phyloP scores from a whole-genome alignment of 2,888 invertebrate genomes.

The Microchrysa polita region DNA sequence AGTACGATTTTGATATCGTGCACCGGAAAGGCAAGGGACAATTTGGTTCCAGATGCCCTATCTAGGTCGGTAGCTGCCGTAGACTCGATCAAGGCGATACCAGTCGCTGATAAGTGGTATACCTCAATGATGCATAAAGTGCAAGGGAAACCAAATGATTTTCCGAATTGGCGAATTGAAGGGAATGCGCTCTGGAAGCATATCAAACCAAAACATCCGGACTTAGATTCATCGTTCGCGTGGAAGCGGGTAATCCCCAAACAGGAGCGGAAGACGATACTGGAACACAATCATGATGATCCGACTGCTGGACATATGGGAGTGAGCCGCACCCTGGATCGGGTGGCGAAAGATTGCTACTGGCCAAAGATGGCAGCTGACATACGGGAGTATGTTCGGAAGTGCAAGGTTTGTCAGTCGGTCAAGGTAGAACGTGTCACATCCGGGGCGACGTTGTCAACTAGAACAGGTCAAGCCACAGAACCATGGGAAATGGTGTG shows the following conservation, averaged over 20 bases:
- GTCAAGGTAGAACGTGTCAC: too few relatives aligned
- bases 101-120: not conserved
- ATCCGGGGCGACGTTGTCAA: too few relatives aligned
- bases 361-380: not conserved
- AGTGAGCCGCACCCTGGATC: not conserved
- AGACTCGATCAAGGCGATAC: not conserved
- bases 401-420: too few relatives aligned
- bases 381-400: too few relatives aligned
- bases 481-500: too few relatives aligned
- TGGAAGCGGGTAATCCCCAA: not conserved
- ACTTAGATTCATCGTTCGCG: not conserved
- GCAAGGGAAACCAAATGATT: not conserved
- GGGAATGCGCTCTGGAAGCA: not conserved
- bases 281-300: too few relatives aligned
- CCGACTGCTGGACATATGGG: not conserved
- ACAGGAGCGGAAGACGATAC: not conserved
- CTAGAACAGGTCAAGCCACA: too few relatives aligned
- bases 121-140: not conserved
- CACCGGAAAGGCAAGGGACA: not conserved
- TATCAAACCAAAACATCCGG: not conserved
- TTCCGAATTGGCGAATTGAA: not conserved
- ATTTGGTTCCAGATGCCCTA: not conserved
- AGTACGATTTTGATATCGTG: not conserved
- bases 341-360: not conserved
- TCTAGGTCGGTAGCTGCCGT: not conserved